These are phyloP conservation scores for Drosophila sordidapex DNA, from an alignment of 2,888 invertebrate genomes.

Conservation along the genomic window DNA sequence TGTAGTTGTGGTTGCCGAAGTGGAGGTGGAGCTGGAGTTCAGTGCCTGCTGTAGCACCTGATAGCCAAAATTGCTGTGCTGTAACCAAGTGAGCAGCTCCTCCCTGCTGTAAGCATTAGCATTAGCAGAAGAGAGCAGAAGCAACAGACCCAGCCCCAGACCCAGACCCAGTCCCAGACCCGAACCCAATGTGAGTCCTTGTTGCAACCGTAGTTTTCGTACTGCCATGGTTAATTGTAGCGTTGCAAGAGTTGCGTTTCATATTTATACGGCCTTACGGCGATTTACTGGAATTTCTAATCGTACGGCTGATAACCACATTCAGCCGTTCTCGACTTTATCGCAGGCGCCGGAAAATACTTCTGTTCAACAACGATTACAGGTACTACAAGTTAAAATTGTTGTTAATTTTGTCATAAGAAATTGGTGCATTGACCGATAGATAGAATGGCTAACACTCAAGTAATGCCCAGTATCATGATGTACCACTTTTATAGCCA, in stretches of 20 bases:
- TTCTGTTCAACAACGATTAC: background rate
- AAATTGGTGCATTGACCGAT: constrained; percentile 57
- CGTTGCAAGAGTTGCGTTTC: constrained; percentile 35
- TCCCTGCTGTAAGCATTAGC: constrained; percentile 27
- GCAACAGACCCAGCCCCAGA: background rate
- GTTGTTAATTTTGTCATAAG: constrained; percentile 12
- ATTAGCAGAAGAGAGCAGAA: background rate
- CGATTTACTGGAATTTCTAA: constrained; percentile 48
- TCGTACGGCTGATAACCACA: constrained; percentile 46
- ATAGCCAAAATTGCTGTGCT: constrained; percentile 65
- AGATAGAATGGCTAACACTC: constrained; percentile 30
- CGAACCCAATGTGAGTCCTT: background rate
- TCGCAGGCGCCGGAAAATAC: constrained; percentile 29
- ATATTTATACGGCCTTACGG: constrained; percentile 67
- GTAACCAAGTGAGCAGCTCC: constrained; percentile 66
- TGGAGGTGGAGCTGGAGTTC: constrained; percentile 4
- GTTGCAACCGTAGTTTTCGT: constrained; percentile 23
- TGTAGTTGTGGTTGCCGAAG: background rate
- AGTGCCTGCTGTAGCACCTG: constrained; percentile 58
- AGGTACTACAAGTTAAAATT: constrained; percentile 24
- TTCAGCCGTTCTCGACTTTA: constrained; percentile 30
- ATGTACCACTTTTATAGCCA: background rate
- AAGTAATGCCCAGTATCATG: constrained; percentile 1
- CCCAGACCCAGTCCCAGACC: background rate
- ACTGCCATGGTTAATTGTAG: constrained; percentile 60